phyloP scores from a whole-genome alignment of 2,797 vertebrate genomes.

The Ctenochaetus hawaiiensis region DNA sequence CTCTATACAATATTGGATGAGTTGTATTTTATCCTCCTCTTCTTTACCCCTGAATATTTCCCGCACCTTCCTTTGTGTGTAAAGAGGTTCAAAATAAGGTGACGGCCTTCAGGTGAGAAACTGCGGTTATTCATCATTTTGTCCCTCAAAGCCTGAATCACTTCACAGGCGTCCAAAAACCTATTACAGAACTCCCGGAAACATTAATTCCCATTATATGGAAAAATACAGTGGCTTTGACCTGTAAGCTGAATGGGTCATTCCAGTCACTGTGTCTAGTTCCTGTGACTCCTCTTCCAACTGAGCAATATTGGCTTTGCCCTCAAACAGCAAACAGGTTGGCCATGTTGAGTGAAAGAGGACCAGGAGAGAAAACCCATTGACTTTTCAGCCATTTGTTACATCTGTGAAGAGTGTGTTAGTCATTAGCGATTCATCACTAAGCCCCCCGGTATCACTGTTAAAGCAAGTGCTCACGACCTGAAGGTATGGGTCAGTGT shows the following conservation, averaged over 20 bases:
- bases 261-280: constrained; percentile 41
- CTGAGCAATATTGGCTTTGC: constrained; percentile 64
- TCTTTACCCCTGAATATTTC: background rate
- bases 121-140: constrained; percentile 60
- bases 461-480: constrained; percentile 63
- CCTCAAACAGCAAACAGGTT: constrained; percentile 29
- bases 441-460: constrained; percentile 56
- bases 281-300: constrained; percentile 48
- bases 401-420: constrained; percentile 71
- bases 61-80: constrained; percentile 23
- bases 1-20: background rate
- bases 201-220: constrained; percentile 55
- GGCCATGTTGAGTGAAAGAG: constrained; percentile 44
- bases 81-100: constrained; percentile 57
- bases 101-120: constrained; percentile 44
- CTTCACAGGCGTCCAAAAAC: constrained; percentile 45
- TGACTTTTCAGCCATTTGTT: constrained; percentile 77
- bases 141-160: constrained; percentile 55
- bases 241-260: constrained; percentile 55
- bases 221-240: constrained; percentile 49
- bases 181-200: constrained; percentile 42
- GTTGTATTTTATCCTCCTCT: constrained; percentile 25
- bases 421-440: constrained; percentile 76
- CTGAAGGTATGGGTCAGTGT: constrained; percentile 76
- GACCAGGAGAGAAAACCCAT: constrained; percentile 58